Evolutionary conservation across 1,140 invertebrate species (phyloP), one percentile per base, ranked within the genome.

Genomic region (Zaprionus taronus): DNA sequence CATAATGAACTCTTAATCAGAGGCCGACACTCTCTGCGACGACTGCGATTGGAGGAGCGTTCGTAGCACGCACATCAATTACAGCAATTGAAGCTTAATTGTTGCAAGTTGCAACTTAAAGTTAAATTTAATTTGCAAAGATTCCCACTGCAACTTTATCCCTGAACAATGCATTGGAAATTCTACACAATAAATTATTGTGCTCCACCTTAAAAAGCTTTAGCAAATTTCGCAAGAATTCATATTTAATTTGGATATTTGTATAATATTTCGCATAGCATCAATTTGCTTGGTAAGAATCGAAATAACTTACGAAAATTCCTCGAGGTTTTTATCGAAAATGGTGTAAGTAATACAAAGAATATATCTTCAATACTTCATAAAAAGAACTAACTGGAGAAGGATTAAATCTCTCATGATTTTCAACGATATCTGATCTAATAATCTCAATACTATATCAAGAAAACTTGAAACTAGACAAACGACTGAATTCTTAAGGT

Each of bases 1-100:
- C 17, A 65, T 71, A 71, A 75, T 75, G 41, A 63, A 75, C 72
- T 76, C 72, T 72, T 61, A 72, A 72, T 72, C 67, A 75, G 41
- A 26, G 67, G 17, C 60, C 56, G 72, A 51, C 72, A 68, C 44
- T 24, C 55, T 28, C 9, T 34, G 31, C 9, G 31, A 34, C 9
- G 34, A n/a, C 38, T 38, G 11, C 41, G 14, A 51, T 51, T 64
- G 26, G 12, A 28, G 17, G 5, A 28, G n/a, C 26, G 22, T 34
- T 34, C 22, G 41, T 28, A 44, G 51, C 20, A 44, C 22, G 53
- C 51, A 53, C 55, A 65, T 65, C 55, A 65, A 65, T 65, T 65
- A 65, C 53, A 65, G 36, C 63, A 65, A 56, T 66, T 56, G 36
- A 20, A 4, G 51, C 12, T 34, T 14, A 47, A 47, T 57, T 68